Base-by-base conservation (phyloP, 2,113 vertebrate species). In the Callopanchax toddi region DNA sequence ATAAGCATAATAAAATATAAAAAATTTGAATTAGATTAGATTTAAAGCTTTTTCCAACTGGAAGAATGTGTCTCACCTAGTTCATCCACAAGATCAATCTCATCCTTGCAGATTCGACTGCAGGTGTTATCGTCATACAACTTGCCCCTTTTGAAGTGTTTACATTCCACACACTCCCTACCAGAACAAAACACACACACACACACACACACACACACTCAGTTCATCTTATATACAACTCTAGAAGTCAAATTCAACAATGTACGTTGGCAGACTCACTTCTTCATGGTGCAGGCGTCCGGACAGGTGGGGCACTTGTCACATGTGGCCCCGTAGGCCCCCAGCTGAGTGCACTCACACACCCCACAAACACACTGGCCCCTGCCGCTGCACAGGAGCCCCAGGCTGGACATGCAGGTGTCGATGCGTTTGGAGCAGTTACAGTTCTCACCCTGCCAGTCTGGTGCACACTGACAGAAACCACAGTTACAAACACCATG, bases 221-320 rank as follows among this genome's bases (percentile, higher is more conserved):
- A 49, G 29, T 8, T 58, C 1, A 44, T 59, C 22, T 11, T 5
- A 6, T 16, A 3, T 12, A 25, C 0, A 1, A 50, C n/a, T n/a
- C n/a, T n/a, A 11, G 11, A 11, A 34, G 11, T 13, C 3, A 37
- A 3, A 17, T 20, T 0, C 11, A 21, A 55, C 17, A 20, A 17
- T 2, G 3, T 16, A 8, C 13, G 11, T 39, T 16, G 13, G 45
- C 23, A 32, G 50, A 49, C 88, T 86, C 68, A 99, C 97, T 97
- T 99, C 86, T 98, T 99, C 90, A 97, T 95, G 71, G 96, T 96
- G 82, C 97, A 99, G 83, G 95, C 94, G 0, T 98, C 97, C 0
- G 95, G 96, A 70, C 97, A 99, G 49, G 97, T 99, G 78, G 97
- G 97, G 40, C 97, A 99, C 74, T 96, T 98, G 88, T 99, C 96